Conservation (phyloP, 2,797 vertebrate species). For the Chelmon rostratus region DNA sequence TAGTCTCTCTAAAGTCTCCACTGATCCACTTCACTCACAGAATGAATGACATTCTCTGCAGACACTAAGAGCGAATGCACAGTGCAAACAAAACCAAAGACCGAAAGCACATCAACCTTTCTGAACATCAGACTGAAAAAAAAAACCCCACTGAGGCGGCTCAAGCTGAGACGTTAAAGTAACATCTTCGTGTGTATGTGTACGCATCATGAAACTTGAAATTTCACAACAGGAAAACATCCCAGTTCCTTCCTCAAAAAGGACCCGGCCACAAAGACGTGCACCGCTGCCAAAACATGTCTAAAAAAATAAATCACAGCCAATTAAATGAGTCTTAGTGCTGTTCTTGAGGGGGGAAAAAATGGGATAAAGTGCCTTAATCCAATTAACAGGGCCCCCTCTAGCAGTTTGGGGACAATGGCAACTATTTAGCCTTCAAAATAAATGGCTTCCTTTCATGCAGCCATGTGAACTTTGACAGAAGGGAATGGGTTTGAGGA, state of each 20-base stretch:
- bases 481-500: constrained; percentile 50
- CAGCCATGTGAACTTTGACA: constrained; percentile 66
- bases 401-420: constrained; percentile 68
- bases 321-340: constrained; percentile 76
- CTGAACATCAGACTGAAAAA: constrained; percentile 7
- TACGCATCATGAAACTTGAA: constrained; percentile 25
- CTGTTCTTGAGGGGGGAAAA: constrained; percentile 41
- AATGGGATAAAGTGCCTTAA: constrained; percentile 67
- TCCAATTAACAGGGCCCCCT: constrained; percentile 75
- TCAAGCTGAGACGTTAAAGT: not conserved
- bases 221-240: constrained; percentile 79
- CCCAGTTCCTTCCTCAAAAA: constrained; percentile 71
- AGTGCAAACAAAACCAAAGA: constrained; percentile 11
- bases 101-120: constrained; percentile 8
- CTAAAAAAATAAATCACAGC: constrained; percentile 67
- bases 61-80: constrained; percentile 2
- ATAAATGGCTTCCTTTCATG: constrained; percentile 65
- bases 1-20: constrained; percentile 22
- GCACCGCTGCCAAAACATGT: constrained; percentile 56
- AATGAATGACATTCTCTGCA: constrained; percentile 27
- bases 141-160: not conserved
- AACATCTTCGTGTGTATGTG: not conserved
- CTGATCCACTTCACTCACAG: constrained; percentile 31
- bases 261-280: constrained; percentile 41
- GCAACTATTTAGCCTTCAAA: constrained; percentile 64